Evolutionary conservation across 2,888 invertebrate species (phyloP).

Genomic region (Lasioglossum lativentre): DNA sequence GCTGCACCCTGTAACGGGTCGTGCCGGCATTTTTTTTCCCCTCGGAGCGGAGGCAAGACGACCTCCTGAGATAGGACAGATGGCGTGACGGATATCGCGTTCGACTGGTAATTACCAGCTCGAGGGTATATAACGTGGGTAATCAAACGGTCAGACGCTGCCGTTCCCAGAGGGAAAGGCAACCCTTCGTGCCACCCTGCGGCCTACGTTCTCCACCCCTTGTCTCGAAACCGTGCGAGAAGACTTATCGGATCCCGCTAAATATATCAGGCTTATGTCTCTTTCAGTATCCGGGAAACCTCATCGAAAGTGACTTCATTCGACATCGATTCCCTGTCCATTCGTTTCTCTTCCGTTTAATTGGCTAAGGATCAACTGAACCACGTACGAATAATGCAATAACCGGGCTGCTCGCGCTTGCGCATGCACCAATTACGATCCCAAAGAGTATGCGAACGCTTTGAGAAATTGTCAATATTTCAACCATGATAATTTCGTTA

Average conservation of each 20-base stretch:
- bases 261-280: conserved; percentile 59
- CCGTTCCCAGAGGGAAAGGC: conserved; percentile 67
- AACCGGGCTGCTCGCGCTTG: neutral
- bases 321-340: conserved; percentile 29
- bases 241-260: conserved; percentile 54
- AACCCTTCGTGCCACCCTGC: conserved; percentile 54
- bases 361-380: conserved; percentile 24
- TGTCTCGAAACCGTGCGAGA: conserved; percentile 45
- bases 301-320: conserved; percentile 48
- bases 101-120: conserved; percentile 72
- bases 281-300: conserved; percentile 43
- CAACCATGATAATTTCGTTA: neutral
- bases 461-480: neutral
- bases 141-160: conserved; percentile 71
- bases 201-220: conserved; percentile 31
- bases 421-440: neutral
- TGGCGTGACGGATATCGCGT: conserved; percentile 76
- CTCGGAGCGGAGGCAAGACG: conserved; percentile 3
- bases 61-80: conserved; percentile 67
- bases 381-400: conserved; percentile 17
- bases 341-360: conserved; percentile 28
- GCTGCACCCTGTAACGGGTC: neutral
- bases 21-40: conserved; percentile 26
- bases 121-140: conserved; percentile 65
- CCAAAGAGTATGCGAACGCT: neutral